Evolutionary conservation across 2,113 vertebrate genomes (phyloP), one percentile per base, ranked within the genome.

Genomic region (Seriola rivoliana): DNA sequence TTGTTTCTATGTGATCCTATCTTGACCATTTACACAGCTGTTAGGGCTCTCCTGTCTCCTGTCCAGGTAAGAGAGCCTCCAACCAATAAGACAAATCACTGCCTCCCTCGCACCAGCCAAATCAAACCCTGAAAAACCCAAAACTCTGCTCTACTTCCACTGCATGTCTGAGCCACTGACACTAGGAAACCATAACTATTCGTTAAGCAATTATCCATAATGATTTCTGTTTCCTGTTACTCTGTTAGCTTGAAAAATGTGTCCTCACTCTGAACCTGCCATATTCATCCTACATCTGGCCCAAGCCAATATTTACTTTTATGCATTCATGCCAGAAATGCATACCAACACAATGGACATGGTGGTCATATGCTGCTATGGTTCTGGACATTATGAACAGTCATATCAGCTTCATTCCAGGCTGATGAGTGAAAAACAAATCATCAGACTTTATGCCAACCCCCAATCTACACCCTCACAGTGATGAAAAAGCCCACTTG

Each of bases 201-300:
- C 66, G 59, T 85, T 8, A 25, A 62, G 32, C 69, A 60, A 83
- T 85, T 72, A 78, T 54, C 62, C 69, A 58, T 70, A 66, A 89
- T 83, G 69, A 82, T 86, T 86, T 68, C 77, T 72, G 64, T 57
- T 86, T 91, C 87, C 87, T 84, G 67, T 68, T 62, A 71, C 75
- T 84, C 63, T 76, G 71, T 42, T 64, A 50, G 75, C 59, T 87
- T 67, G 50, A 89, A 78, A 81, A 69, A 71, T 75, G 55, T 84
- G 84, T 81, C 85, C 86, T 88, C 55, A 13, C 54, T 70, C 69
- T 90, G 87, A 91, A 88, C 85, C 77, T 77, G 71, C 29, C 46
- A 64, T 40, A 80, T 81, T 86, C 75, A 70, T 74, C 44, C 52
- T 68, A 69, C 69, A 83, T 67, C 16, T 1, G 63, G 60, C 12